Evolutionary conservation across 37 sponge, comb jelly and placozoan genomes (phyloP).

Genomic region (Geodia barretti): DNA sequence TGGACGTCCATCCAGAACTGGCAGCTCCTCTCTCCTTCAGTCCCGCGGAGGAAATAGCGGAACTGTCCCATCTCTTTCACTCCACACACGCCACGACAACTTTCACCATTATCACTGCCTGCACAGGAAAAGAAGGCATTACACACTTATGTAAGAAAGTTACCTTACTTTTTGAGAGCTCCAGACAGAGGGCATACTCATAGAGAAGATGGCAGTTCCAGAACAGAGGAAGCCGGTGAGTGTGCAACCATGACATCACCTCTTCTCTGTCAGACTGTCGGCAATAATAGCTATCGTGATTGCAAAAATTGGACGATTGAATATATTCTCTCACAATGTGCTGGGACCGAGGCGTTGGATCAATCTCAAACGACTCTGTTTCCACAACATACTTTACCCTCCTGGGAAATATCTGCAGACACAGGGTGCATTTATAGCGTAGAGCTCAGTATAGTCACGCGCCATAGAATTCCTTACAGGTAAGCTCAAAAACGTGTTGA

Average conservation of each 20-base stretch:
- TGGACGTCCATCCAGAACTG: constrained; percentile 60
- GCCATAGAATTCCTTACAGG: constrained; percentile 45
- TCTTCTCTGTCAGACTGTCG: constrained; percentile 13
- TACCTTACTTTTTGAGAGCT: background rate
- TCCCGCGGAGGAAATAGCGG: constrained; percentile 29
- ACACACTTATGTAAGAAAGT: background rate
- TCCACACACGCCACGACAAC: too few species aligned
- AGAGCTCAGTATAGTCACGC: too few species aligned
- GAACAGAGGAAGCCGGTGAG: constrained; percentile 56
- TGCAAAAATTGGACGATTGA: background rate
- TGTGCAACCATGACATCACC: constrained; percentile 53
- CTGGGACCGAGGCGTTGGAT: background rate
- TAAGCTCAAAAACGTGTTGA: constrained; percentile 61
- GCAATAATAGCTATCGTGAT: too few species aligned
- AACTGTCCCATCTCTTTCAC: constrained; percentile 41
- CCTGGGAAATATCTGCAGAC: constrained; percentile 47
- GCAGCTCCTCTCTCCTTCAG: constrained; percentile 42
- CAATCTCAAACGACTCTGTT: background rate
- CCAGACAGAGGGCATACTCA: constrained; percentile 46
- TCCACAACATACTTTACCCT: constrained; percentile 32
- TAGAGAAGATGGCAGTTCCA: constrained; percentile 46
- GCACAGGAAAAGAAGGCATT: background rate
- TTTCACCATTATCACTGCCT: background rate
- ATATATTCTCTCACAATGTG: constrained; percentile 21
- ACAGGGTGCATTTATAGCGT: too few species aligned